Conservation (phyloP, 2,113 vertebrate genomes). For the Periophthalmodon schlosseri region DNA sequence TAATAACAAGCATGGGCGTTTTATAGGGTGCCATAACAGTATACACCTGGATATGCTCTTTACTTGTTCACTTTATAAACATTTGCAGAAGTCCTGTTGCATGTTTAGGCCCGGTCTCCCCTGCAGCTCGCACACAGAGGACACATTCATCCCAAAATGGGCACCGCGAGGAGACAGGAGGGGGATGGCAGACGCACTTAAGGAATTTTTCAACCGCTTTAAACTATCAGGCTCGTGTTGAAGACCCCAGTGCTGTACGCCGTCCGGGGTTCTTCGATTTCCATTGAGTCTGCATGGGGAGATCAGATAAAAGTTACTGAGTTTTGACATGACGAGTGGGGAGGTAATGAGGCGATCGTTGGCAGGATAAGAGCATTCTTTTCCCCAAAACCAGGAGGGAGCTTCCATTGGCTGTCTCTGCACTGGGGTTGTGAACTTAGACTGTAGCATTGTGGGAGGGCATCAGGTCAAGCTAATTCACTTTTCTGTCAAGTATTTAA, state of each 20-base stretch:
- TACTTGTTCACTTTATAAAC: slow-evolving; percentile 50
- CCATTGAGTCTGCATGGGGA: slow-evolving; percentile 8
- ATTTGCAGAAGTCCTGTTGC: slow-evolving; percentile 21
- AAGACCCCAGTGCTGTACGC: slow-evolving; percentile 34
- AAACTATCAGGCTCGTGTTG: slow-evolving; percentile 38
- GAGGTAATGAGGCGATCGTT: slow-evolving; percentile 51
- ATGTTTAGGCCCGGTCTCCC: slow-evolving; percentile 44
- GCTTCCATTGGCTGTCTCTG: slow-evolving; percentile 23
- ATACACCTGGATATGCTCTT: slow-evolving; percentile 56
- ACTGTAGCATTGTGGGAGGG: slow-evolving; percentile 16
- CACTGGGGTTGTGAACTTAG: slow-evolving; percentile 49
- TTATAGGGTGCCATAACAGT: slow-evolving; percentile 38
- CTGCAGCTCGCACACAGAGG: slow-evolving; percentile 67
- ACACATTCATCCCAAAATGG: slow-evolving; percentile 75
- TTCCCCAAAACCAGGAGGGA: slow-evolving; percentile 24
- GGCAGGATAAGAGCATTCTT: slow-evolving; percentile 57
- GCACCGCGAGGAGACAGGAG: slow-evolving; percentile 53
- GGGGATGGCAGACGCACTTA: slow-evolving; percentile 32
- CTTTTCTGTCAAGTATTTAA: neutral
- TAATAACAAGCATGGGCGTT: no score
- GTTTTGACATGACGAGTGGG: slow-evolving; percentile 59
- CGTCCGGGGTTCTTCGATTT: slow-evolving; percentile 2
- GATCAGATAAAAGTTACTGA: slow-evolving; percentile 53
- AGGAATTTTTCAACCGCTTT: slow-evolving; percentile 56
- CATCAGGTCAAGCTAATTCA: neutral